Base-by-base conservation (phyloP, 2,888 invertebrate genomes). In the Limnephilus rhombicus region DNA sequence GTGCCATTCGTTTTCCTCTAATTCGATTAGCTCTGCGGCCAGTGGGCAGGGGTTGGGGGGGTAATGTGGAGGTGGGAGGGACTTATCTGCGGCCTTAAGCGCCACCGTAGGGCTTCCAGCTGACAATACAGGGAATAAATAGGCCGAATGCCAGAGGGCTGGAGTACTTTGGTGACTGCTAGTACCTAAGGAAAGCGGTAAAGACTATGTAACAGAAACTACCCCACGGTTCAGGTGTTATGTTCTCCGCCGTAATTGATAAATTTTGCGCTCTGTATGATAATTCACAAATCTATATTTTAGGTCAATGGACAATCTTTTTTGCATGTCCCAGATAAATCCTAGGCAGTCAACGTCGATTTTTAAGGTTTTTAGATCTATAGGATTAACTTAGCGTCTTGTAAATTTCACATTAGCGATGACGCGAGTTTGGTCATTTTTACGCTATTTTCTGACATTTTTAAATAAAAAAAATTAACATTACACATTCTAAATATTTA, bases 61-160 rank as follows among this genome's bases (percentile, higher is more conserved):
- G 85, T 41, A n/a, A n/a, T 34, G 41, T 45, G 45, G 85, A 24
- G 68, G 11, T 45, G n/a, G 68, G 15, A 11, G 34, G 80, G 68
- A 68, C 88, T 88, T 88, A 88, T 68, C 53, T 53, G 53, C 88
- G 68, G 88, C 88, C 88, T 53, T 88, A 68, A 68, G 68, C 88
- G 88, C 80, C 53, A 13, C 80, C 34, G 88, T 88, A 37, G 88
- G 88, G 88, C 88, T 88, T 85, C 90, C 3, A n/a, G 34, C 82
- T n/a, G 68, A 68, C 68, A 68, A 68, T 68, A 68, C 68, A 68
- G 68, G 68, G 68, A 68, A 68, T 68, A 68, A 68, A 68, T 68
- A 68, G 83, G 83, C 83, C 41, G 83, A 15, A 83, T 83, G 9
- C 68, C 68, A 68, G 24, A n/a, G 68, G 68, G 68, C 24, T 68